Conservation (phyloP, 2,888 invertebrate genomes). For the Rhamnusium bicolor region DNA sequence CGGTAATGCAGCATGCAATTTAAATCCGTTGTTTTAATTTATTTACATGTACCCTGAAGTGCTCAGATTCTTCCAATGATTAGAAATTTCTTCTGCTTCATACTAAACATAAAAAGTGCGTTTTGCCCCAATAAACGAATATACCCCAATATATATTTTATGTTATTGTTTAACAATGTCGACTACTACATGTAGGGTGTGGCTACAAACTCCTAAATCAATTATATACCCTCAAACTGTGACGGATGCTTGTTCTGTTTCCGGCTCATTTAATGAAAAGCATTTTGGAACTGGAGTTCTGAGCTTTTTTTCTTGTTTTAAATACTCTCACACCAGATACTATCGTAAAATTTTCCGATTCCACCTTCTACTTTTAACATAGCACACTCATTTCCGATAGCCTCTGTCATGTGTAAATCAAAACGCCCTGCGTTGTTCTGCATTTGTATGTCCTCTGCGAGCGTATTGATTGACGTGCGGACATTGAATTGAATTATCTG, state of each 20-base stretch:
- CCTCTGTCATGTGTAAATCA: conserved; percentile 37
- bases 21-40: too few species aligned
- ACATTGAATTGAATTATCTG: conserved; percentile 43
- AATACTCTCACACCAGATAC: not conserved
- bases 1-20: too few species aligned
- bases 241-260: not conserved
- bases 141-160: too few species aligned
- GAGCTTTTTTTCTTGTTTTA: not conserved
- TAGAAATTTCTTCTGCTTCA: too few species aligned
- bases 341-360: not conserved
- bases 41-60: too few species aligned
- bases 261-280: not conserved
- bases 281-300: not conserved
- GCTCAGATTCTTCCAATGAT: too few species aligned
- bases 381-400: conserved; percentile 17
- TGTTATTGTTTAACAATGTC: not conserved
- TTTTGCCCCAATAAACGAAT: too few species aligned
- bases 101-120: too few species aligned
- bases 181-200: not conserved
- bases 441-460: conserved; percentile 24
- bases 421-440: conserved; percentile 36
- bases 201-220: not conserved
- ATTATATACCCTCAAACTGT: not conserved
- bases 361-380: conserved; percentile 23
- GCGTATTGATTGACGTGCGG: conserved; percentile 47